Base-by-base conservation (phyloP, 2,797 vertebrate genomes). In the Notolabrus celidotus region DNA sequence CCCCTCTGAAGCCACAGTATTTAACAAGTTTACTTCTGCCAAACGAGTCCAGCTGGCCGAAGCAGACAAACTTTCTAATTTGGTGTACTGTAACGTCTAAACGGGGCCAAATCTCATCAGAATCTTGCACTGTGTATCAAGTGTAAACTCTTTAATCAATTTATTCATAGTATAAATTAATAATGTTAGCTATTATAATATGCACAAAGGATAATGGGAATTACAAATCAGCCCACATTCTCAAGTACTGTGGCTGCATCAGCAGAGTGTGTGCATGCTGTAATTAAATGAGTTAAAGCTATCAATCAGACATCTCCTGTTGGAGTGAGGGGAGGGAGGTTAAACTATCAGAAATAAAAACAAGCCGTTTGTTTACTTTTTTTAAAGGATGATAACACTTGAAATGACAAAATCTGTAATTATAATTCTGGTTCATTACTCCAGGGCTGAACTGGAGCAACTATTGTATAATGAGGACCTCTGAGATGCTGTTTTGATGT, bases 401-500 rank as follows among this genome's bases (percentile, higher is more conserved):
- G 17, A 58, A 23, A 65, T 62, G 41, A 75, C 59, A 82, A 86
- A 87, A 71, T 15, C 22, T 50, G 43, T 66, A 45, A 71, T 77
- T 72, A 52, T 62, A 61, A 69, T 70, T 84, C 56, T 25, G 58
- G 78, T 47, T 81, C 59, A 74, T 60, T 74, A 74, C 55, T 80
- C 79, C 31, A 62, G 58, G 61, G 64, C 53, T 68, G 56, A 88
- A 89, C 54, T 81, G 72, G 80, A 76, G 29, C 53, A 10, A 72
- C 50, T 58, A 31, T 41, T 25, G 46, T 58, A 70, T 92, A 92
- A 93, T 89, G 89, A 93, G 90, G 87, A 85, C 89, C 86, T 91
- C 67, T 71, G 89, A 93, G 91, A 91, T 79, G 39, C 51, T 74
- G 68, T 84, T 90, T 85, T 90, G 75, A 90, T 80, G 69, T 78